Evolutionary conservation across 1,140 invertebrate genomes (phyloP).

Genomic region (Stegodyphus mimosarum): DNA sequence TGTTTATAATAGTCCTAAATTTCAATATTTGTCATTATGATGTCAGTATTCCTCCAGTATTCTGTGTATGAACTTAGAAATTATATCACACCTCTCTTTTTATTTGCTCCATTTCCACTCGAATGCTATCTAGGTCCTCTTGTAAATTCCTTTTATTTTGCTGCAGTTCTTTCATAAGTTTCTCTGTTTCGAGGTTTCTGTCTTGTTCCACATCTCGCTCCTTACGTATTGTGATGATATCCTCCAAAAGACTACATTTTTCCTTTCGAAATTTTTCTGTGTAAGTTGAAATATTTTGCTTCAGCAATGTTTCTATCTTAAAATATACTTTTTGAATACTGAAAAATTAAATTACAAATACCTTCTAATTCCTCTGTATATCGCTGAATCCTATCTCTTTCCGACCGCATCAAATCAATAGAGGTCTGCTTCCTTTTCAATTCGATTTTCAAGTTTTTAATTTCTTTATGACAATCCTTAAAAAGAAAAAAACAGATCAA

Average conservation of each 20-base stretch:
- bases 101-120: constrained; percentile 33
- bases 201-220: constrained; percentile 29
- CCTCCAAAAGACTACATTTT: constrained; percentile 44
- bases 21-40: too few species aligned
- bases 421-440: constrained; percentile 53
- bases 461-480: constrained; percentile 52
- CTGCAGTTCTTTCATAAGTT: constrained; percentile 26
- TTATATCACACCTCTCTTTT: constrained; percentile 38
- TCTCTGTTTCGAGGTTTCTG: constrained; percentile 6
- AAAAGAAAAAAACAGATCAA: background rate
- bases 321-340: background rate
- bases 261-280: constrained; percentile 35
- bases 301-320: too few species aligned
- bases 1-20: too few species aligned
- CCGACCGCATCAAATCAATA: constrained; percentile 44
- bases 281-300: background rate
- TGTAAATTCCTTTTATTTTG: constrained; percentile 32
- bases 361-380: constrained; percentile 40
- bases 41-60: too few species aligned
- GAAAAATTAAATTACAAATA: background rate
- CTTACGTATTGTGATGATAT: constrained; percentile 16
- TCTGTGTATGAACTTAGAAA: background rate
- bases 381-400: constrained; percentile 34
- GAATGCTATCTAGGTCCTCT: constrained; percentile 36
- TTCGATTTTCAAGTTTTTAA: constrained; percentile 48